phyloP scores from a whole-genome alignment of 2,888 invertebrate genomes.

The Sthenelais limicola region DNA sequence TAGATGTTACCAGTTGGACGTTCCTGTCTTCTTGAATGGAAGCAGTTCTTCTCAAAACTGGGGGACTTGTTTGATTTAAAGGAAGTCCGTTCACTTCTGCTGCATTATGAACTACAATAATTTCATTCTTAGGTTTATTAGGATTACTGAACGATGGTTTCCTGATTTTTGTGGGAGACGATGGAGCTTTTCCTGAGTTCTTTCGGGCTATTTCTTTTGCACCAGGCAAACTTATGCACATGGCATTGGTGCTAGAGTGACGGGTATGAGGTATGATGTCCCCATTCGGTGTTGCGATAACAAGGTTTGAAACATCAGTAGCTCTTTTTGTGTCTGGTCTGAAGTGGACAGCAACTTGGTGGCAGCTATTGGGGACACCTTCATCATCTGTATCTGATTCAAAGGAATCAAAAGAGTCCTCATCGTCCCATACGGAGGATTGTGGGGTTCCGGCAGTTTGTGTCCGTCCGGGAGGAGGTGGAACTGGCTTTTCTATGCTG shows the following conservation, averaged over 20 bases:
- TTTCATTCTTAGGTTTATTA: constrained; percentile 15
- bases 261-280: constrained; percentile 20
- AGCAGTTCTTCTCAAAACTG: neutral
- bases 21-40: constrained; percentile 26
- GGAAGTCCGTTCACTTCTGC: constrained; percentile 26
- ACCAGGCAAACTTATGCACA: constrained; percentile 22
- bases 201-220: constrained; percentile 9
- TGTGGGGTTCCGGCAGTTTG: no score
- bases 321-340: neutral
- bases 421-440: no score
- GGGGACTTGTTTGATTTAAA: neutral
- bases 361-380: constrained; percentile 34
- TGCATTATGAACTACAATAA: constrained; percentile 14
- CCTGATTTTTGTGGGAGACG: neutral
- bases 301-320: constrained; percentile 11
- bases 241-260: constrained; percentile 29
- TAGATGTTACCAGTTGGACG: constrained; percentile 20
- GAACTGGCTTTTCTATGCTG: neutral
- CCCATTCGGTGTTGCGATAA: constrained; percentile 9
- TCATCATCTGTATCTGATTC: constrained; percentile 38
- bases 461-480: neutral
- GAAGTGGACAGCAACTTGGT: constrained; percentile 24
- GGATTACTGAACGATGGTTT: neutral
- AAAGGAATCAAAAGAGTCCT: constrained; percentile 20
- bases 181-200: neutral